Base-by-base conservation (phyloP, 2,113 vertebrate genomes). In the Centropus bengalensis region DNA sequence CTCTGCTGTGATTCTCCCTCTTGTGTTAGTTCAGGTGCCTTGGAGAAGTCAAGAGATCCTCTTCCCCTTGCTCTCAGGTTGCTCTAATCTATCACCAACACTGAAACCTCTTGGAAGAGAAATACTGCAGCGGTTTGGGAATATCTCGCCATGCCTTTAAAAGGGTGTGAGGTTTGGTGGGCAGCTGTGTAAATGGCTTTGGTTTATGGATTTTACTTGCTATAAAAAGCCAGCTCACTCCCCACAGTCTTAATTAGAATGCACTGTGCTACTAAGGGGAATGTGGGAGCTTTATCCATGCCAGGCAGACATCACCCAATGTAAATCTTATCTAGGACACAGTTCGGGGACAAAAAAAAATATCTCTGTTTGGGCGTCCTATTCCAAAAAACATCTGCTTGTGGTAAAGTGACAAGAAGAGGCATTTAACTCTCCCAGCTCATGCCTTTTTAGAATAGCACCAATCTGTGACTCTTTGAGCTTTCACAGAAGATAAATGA, bases 171-270 rank as follows among this genome's bases (percentile, higher is more conserved):
- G 75, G 83, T 85, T 93, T 94, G 91, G 82, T 77, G 82, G 67
- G 83, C 67, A 95, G 86, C 66, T 75, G 40, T 64, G 44, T 86
- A 93, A 93, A 89, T 62, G 71, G 67, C 89, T 93, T 90, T 84
- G 62, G 64, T 92, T 95, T 96, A 92, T 96, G 90, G 93, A 93
- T 93, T 95, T 92, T 59, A 64, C 69, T 77, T 0, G 0, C 68
- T 90, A 27, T 96, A 82, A 94, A 96, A 96, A 97, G 40, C 59
- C 84, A 94, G 38, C 86, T 89, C 20, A 30, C 83, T 89, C 33
- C 27, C 51, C 69, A 60, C 38, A 81, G 27, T 62, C 70, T 92
- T 96, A 93, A 96, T 95, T 90, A 68, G 63, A 93, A 83, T 75
- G 62, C 44, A 51, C 67, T 86, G 80, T 63, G 30, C 73, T 86